Percentiles rank a stretch among this genome's conserved stretches.
These are phyloP conservation scores for Cheirogaleus medius DNA, from an alignment of 2,113 vertebrate species.

Conservation along the genomic window DNA sequence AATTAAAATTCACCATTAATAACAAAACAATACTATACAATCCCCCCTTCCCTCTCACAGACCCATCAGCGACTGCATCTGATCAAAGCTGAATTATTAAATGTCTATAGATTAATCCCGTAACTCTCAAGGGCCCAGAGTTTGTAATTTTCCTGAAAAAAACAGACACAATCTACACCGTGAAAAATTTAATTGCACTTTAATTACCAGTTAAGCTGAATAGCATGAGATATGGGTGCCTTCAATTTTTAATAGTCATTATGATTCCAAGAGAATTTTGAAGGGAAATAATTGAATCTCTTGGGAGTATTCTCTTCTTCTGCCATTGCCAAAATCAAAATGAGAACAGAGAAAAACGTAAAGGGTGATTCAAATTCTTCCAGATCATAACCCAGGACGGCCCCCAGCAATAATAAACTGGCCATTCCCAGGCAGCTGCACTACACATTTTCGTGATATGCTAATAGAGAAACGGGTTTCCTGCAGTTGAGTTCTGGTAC, in stretches of 20 bases:
- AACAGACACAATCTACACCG: slow-evolving; percentile 74
- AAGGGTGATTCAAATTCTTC: slow-evolving; percentile 76
- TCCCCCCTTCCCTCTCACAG: neutral
- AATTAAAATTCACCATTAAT: slow-evolving; percentile 65
- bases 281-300: slow-evolving; percentile 81
- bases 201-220: slow-evolving; percentile 83
- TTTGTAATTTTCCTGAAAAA: slow-evolving; percentile 76
- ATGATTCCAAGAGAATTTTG: slow-evolving; percentile 79
- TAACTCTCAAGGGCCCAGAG: slow-evolving; percentile 68
- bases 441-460: slow-evolving; percentile 35
- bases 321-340: slow-evolving; percentile 71
- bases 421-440: slow-evolving; percentile 59
- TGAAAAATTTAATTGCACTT: slow-evolving; percentile 84
- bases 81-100: slow-evolving; percentile 75
- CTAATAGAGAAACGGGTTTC: slow-evolving; percentile 55
- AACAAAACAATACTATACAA: slow-evolving; percentile 38
- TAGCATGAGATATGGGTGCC: slow-evolving; percentile 79
- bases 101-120: slow-evolving; percentile 71
- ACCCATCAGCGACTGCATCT: slow-evolving; percentile 55
- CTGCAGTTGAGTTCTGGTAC: slow-evolving; percentile 69
- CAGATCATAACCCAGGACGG: slow-evolving; percentile 75
- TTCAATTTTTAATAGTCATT: slow-evolving; percentile 84
- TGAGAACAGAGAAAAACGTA: slow-evolving; percentile 27
- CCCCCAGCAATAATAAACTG: slow-evolving; percentile 65
- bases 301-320: slow-evolving; percentile 67